Conservation (phyloP, 2,113 vertebrate species). For the Mesitornis unicolor region DNA sequence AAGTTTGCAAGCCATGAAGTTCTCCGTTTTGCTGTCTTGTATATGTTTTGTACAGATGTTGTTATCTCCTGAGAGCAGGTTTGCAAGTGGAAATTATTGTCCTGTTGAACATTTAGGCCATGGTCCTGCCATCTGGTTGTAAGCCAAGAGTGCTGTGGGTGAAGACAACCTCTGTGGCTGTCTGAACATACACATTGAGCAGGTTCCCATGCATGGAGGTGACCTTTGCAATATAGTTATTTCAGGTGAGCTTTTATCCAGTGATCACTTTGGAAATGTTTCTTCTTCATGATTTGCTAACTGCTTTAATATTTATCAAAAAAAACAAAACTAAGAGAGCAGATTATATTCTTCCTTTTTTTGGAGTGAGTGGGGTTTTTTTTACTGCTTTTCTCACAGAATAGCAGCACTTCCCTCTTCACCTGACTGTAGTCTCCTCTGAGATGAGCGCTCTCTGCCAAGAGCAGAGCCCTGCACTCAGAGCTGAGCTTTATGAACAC, state of each 20-base stretch:
- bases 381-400: background rate
- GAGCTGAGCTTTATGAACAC: background rate
- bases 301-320: background rate
- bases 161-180: background rate
- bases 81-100: background rate
- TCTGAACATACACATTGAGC: background rate
- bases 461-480: background rate
- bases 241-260: background rate
- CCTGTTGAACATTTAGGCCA: background rate
- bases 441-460: background rate
- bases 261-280: background rate
- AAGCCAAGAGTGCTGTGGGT: background rate
- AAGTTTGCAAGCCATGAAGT: background rate
- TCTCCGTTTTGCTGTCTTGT: background rate
- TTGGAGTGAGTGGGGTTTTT: background rate
- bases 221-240: background rate
- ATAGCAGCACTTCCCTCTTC: background rate
- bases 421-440: background rate
- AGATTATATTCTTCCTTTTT: background rate
- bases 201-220: background rate
- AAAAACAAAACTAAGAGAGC: background rate
- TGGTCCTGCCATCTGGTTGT: background rate
- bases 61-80: background rate
- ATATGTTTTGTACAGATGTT: fast-evolving
- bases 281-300: background rate